phyloP scores from a whole-genome alignment of 2,797 vertebrate genomes.

The Tokudaia tokunoshimensis region DNA sequence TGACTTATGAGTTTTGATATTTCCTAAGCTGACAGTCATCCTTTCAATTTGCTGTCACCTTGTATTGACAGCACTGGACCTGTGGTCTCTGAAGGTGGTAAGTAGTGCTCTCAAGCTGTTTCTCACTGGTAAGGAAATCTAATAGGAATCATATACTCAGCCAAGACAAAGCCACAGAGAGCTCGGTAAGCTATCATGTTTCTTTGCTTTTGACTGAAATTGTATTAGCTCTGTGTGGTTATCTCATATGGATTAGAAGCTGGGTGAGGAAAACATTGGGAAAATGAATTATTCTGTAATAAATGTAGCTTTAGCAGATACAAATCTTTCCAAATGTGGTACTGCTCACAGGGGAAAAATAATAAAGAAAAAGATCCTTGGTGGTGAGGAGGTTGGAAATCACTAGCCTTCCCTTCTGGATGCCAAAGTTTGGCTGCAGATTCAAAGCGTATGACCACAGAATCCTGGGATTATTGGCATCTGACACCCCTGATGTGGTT shows the following conservation, averaged over 20 bases:
- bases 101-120: slow-evolving; percentile 56
- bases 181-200: slow-evolving; percentile 74
- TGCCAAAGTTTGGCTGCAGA: slow-evolving; percentile 81
- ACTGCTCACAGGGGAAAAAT: slow-evolving; percentile 6
- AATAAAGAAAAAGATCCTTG: slow-evolving; percentile 77
- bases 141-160: slow-evolving; percentile 61
- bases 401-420: slow-evolving; percentile 69
- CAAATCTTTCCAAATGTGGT: slow-evolving; percentile 74
- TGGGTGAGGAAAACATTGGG: slow-evolving; percentile 61
- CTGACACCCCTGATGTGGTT: slow-evolving; percentile 82
- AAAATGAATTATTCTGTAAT: slow-evolving; percentile 77
- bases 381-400: slow-evolving; percentile 79
- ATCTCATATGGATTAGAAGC: slow-evolving; percentile 71
- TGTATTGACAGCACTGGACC: slow-evolving; percentile 5
- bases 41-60: background rate
- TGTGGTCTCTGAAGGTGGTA: slow-evolving; percentile 45
- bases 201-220: slow-evolving; percentile 76
- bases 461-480: slow-evolving; percentile 82
- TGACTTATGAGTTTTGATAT: background rate
- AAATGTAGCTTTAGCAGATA: slow-evolving; percentile 75
- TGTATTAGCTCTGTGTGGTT: slow-evolving; percentile 67
- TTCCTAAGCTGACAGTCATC: slow-evolving; percentile 33
- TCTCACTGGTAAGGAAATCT: slow-evolving; percentile 61
- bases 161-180: slow-evolving; percentile 77
- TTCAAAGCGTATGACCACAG: slow-evolving; percentile 82